These are phyloP conservation scores for Epizoanthus illoricatus DNA, from an alignment of 92 coral and sea anemone genomes.

Conservation along the genomic window DNA sequence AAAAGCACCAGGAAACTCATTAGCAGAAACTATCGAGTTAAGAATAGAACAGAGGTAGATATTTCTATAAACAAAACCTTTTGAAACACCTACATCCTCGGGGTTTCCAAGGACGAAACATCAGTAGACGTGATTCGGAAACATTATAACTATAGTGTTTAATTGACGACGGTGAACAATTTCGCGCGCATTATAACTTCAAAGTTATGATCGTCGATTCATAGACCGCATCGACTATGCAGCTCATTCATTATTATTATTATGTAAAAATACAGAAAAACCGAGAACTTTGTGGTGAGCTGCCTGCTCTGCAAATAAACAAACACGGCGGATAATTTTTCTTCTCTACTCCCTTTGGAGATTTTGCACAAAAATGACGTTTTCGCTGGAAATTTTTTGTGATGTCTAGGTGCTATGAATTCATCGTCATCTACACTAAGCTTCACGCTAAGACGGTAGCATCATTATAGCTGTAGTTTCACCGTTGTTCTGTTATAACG, in stretches of 20 bases:
- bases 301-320: constrained; percentile 21
- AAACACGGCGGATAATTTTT: background rate
- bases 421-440: no score
- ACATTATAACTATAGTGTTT: no score
- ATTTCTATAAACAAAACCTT: background rate
- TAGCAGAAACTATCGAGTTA: constrained; percentile 6
- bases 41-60: background rate
- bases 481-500: no score
- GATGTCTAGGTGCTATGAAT: no score
- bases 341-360: background rate
- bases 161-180: no score
- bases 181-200: no score
- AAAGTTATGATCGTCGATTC: no score
- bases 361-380: background rate
- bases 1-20: background rate
- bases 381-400: background rate
- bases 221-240: background rate
- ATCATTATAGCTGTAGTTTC: no score
- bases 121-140: no score
- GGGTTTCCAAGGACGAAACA: no score
- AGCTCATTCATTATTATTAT: background rate
- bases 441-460: no score
- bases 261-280: background rate
- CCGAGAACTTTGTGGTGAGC: constrained; percentile 1
- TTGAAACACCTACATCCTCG: no score